Conservation (phyloP, 2,888 invertebrate species). For the Pilophorus perplexus region DNA sequence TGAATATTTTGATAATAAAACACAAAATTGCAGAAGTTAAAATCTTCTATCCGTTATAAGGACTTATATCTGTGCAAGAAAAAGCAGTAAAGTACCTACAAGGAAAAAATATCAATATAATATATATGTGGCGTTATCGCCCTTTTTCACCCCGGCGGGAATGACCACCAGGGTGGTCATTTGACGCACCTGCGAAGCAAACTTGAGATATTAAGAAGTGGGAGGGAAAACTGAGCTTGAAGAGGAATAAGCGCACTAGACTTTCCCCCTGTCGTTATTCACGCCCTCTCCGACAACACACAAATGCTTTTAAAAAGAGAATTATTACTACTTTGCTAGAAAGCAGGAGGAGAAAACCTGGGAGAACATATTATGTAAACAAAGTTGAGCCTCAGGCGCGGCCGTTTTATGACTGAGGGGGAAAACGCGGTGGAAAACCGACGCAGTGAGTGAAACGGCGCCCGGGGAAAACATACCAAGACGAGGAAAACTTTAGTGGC, state of each 20-base stretch:
- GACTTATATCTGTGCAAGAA: too few species aligned
- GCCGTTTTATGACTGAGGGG: neutral
- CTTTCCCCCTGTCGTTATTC: conserved; percentile 11
- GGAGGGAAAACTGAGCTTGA: conserved; percentile 3
- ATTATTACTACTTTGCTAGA: conserved; percentile 31
- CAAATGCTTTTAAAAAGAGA: conserved; percentile 35
- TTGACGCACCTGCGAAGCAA: conserved; percentile 23
- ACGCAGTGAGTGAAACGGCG: neutral
- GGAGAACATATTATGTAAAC: conserved; percentile 22
- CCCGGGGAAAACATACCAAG: neutral
- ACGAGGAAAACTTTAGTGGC: neutral
- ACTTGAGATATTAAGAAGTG: conserved; percentile 19
- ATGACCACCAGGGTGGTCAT: conserved; percentile 24
- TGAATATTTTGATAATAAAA: too few species aligned
- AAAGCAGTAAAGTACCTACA: too few species aligned
- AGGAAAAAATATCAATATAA: conserved; percentile 12
- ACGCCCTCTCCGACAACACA: conserved; percentile 22
- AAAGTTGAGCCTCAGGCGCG: neutral
- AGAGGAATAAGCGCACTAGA: neutral
- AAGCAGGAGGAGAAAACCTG: conserved; percentile 1
- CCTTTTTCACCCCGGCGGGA: conserved; percentile 8
- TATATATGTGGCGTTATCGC: neutral
- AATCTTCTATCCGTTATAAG: too few species aligned
- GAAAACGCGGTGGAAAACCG: neutral
- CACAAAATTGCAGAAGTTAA: too few species aligned